Evolutionary conservation across 2,113 vertebrate genomes (phyloP).

Genomic region (Tachysurus vachellii): DNA sequence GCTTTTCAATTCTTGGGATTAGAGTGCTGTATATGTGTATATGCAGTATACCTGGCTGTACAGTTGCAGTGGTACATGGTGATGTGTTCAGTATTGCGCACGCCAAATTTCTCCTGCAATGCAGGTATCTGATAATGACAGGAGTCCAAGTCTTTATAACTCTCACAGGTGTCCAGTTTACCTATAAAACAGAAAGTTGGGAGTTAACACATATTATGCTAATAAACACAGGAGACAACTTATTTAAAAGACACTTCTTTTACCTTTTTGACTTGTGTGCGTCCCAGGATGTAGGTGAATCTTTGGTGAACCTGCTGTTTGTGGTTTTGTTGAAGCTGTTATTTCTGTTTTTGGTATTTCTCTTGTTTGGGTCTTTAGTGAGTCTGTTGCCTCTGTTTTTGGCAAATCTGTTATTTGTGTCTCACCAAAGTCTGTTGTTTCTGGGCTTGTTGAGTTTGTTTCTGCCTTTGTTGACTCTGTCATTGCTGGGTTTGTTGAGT

Average conservation of each 20-base stretch:
- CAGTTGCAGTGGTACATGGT: slow-evolving; percentile 85
- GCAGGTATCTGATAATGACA: slow-evolving; percentile 74
- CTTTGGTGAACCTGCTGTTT: background rate
- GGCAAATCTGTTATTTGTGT: background rate
- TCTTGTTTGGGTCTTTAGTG: background rate
- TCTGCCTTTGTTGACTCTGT: background rate
- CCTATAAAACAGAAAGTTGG: slow-evolving; percentile 57
- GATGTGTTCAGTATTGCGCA: slow-evolving; percentile 65
- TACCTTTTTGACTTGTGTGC: slow-evolving; percentile 54
- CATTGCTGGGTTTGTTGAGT: background rate
- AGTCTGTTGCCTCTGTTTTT: background rate
- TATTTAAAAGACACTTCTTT: background rate
- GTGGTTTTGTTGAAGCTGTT: background rate
- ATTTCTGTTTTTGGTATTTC: background rate
- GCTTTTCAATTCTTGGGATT: background rate
- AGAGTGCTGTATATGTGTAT: background rate
- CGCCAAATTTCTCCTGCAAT: slow-evolving; percentile 69
- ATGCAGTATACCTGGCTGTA: slow-evolving; percentile 69
- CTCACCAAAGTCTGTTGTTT: background rate
- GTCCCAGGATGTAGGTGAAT: background rate
- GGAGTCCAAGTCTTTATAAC: slow-evolving; percentile 69
- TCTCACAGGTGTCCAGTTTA: slow-evolving; percentile 55
- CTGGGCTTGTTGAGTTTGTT: no score
- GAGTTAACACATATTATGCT: background rate
- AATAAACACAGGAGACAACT: background rate